A percentile compares a stretch with the other conserved stretches of the same genome.
These are phyloP conservation scores for Cyprinella venusta DNA, from an alignment of 2,797 vertebrate genomes.

Conservation along the genomic window DNA sequence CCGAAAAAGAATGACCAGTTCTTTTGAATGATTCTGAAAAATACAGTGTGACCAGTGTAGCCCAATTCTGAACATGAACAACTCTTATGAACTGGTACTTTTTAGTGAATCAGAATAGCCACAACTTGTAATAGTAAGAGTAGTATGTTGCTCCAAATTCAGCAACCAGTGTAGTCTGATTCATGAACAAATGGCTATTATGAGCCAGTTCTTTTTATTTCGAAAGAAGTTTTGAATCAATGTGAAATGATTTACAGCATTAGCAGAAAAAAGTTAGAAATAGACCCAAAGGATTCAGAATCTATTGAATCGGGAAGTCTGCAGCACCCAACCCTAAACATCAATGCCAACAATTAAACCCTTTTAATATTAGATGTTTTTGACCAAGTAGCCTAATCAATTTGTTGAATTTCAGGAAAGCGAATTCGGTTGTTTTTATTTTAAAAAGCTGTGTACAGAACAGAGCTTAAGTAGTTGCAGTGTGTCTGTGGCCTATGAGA, in stretches of 20 bases:
- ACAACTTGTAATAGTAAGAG: not conserved
- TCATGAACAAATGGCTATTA: not conserved
- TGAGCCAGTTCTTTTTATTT: not conserved
- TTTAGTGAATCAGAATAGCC: not conserved
- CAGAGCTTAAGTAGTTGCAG: not conserved
- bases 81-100: not conserved
- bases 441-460: not conserved
- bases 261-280: not conserved
- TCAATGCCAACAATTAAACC: not conserved
- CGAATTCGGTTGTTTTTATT: not conserved
- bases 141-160: not conserved
- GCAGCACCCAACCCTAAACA: not conserved
- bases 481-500: conserved; percentile 29
- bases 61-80: not conserved
- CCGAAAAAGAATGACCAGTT: not conserved
- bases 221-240: not conserved
- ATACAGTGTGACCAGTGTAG: not conserved
- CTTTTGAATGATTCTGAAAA: not conserved
- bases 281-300: not conserved
- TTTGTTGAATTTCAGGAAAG: not conserved
- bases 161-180: not conserved
- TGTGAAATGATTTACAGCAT: not conserved
- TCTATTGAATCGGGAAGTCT: not conserved
- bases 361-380: not conserved
- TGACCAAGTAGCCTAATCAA: not conserved